phyloP scores from a whole-genome alignment of 1,140 invertebrate species.

The Colletes latitarsis region DNA sequence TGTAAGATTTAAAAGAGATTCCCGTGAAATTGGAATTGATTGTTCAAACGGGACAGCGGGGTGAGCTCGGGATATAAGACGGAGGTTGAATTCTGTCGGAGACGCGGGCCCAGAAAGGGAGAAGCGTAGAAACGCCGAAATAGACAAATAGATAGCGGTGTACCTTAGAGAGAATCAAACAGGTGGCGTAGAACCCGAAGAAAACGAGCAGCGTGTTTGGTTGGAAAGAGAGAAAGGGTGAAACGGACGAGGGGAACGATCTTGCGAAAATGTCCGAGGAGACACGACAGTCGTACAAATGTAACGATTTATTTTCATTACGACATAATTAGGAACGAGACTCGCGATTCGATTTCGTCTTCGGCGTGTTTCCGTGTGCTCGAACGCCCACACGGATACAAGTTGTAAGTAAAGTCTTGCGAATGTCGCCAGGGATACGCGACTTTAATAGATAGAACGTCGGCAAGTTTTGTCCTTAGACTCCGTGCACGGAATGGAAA shows the following conservation, averaged over 20 bases:
- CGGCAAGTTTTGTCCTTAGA: not conserved
- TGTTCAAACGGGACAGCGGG: slow-evolving; percentile 61
- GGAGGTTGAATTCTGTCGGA: slow-evolving; percentile 49
- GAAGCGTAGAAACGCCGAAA: slow-evolving; percentile 60
- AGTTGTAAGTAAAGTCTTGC: not conserved
- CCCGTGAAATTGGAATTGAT: slow-evolving; percentile 75
- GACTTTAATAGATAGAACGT: not conserved
- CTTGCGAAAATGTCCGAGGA: slow-evolving; percentile 55
- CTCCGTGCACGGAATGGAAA: not conserved
- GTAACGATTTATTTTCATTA: slow-evolving; percentile 80
- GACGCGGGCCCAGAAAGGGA: not conserved
- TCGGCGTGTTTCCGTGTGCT: too few relatives aligned
- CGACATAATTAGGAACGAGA: slow-evolving; percentile 67
- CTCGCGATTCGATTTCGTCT: slow-evolving; percentile 42
- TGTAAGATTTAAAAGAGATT: slow-evolving; percentile 73
- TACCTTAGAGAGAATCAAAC: slow-evolving; percentile 69
- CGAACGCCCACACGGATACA: not conserved
- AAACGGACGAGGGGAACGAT: slow-evolving; percentile 4
- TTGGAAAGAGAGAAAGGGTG: not conserved
- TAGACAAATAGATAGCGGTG: slow-evolving; percentile 70
- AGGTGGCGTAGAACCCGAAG: slow-evolving; percentile 63
- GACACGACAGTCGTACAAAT: slow-evolving; percentile 71
- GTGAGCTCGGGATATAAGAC: slow-evolving; percentile 19
- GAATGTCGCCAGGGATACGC: not conserved
- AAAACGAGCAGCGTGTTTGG: not conserved